phyloP scores from a whole-genome alignment of 2,888 invertebrate species.

The Rotaria sp. region DNA sequence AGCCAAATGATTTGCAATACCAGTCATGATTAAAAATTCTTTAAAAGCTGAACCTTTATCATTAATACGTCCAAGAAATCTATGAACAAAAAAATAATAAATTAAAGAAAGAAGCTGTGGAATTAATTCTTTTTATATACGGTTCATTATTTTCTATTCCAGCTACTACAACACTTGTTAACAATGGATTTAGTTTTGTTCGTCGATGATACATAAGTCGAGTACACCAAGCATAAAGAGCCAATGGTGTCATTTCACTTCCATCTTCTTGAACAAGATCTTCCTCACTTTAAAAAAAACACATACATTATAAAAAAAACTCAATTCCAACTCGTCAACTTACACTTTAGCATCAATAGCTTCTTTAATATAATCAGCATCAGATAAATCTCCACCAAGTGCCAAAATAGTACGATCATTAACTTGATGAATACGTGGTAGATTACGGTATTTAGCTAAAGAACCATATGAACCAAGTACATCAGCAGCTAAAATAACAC shows the following conservation, averaged over 20 bases:
- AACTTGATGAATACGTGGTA: constrained; percentile 70
- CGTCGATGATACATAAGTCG: constrained; percentile 79
- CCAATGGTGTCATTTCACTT: constrained; percentile 70
- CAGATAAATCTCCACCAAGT: constrained; percentile 89
- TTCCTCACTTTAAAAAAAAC: constrained; percentile 58
- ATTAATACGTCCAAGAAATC: constrained; percentile 85
- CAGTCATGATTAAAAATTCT: constrained; percentile 75
- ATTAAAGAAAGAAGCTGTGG: not conserved
- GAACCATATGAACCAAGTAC: constrained; percentile 87
- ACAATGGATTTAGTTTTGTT: constrained; percentile 80
- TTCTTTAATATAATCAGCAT: constrained; percentile 80
- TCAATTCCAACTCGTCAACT: not conserved
- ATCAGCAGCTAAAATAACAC: constrained; percentile 84
- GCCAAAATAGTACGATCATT: constrained; percentile 82
- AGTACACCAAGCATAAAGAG: constrained; percentile 87
- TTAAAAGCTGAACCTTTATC: constrained; percentile 84
- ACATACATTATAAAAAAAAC: not conserved
- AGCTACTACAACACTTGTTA: constrained; percentile 87
- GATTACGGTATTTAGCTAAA: constrained; percentile 74
- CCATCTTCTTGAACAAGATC: constrained; percentile 83
- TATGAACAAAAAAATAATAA: constrained; percentile 51
- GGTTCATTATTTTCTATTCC: constrained; percentile 68
- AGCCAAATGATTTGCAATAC: constrained; percentile 69
- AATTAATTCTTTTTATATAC: constrained; percentile 51
- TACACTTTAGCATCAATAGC: constrained; percentile 70